A percentile compares a stretch with the other conserved stretches of the same genome.
Conservation (phyloP, 2,113 vertebrate species). For the Baryphthengus martii region DNA sequence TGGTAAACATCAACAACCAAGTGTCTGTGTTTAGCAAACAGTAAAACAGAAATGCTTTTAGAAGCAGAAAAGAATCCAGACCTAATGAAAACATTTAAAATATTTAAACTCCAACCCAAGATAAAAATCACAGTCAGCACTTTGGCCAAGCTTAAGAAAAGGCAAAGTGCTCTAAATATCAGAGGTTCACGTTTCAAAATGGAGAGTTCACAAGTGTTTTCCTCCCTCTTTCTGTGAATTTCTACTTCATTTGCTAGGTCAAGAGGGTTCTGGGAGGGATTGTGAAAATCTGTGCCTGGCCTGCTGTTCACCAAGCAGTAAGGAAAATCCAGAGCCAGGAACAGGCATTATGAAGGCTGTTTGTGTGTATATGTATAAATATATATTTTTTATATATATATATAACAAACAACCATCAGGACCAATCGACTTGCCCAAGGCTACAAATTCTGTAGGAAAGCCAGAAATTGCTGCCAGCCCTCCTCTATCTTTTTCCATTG, state of each 20-base stretch:
- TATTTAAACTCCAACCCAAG: not conserved
- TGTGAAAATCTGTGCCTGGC: not conserved
- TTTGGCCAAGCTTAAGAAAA: not conserved
- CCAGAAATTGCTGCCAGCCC: not conserved
- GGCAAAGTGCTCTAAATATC: not conserved
- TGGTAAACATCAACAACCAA: not conserved
- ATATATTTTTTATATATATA: not conserved
- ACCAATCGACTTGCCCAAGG: not conserved
- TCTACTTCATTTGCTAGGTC: not conserved
- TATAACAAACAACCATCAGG: not conserved
- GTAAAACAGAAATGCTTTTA: not conserved
- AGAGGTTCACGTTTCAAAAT: not conserved
- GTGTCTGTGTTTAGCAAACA: not conserved
- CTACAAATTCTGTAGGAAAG: not conserved
- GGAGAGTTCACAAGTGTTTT: not conserved
- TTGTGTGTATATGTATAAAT: too few species aligned
- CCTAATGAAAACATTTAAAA: constrained; percentile 26
- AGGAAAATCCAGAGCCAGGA: not conserved
- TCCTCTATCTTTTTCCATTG: not conserved
- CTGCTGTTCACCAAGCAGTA: not conserved
- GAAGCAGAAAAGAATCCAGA: not conserved
- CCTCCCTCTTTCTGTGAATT: not conserved
- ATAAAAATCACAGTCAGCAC: not conserved
- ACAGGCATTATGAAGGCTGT: not conserved
- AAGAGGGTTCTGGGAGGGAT: not conserved